Conservation (phyloP, 2,888 invertebrate genomes). For the Hydriomena furcata region DNA sequence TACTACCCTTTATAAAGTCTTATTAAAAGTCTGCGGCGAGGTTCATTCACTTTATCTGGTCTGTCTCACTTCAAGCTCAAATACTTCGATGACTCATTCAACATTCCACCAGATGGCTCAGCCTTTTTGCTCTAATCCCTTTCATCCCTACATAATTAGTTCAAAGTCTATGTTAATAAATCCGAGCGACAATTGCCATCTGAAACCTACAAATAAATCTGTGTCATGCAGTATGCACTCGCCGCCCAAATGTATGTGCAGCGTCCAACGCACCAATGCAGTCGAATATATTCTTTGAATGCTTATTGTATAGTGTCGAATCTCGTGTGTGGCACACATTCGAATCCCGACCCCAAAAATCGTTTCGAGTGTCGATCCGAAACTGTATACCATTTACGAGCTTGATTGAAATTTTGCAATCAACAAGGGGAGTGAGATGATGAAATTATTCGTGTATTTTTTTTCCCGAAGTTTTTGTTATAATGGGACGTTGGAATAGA, state of each 20-base stretch:
- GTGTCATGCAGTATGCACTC: constrained; percentile 71
- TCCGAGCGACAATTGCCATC: constrained; percentile 69
- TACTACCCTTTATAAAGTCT: neutral
- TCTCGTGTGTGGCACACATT: constrained; percentile 38
- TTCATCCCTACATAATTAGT: constrained; percentile 71
- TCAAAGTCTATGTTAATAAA: constrained; percentile 66
- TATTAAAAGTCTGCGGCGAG: constrained; percentile 10
- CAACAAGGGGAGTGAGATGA: constrained; percentile 77
- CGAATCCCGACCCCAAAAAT: constrained; percentile 70
- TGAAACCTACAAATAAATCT: constrained; percentile 79
- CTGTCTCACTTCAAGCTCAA: constrained; percentile 16
- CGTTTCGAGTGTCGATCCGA: constrained; percentile 77
- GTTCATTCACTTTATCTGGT: constrained; percentile 27
- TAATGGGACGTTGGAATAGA: constrained; percentile 71
- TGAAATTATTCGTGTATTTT: constrained; percentile 81
- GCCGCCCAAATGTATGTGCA: constrained; percentile 57
- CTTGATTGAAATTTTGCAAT: constrained; percentile 83
- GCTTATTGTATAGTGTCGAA: constrained; percentile 43
- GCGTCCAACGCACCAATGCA: constrained; percentile 32
- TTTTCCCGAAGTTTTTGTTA: constrained; percentile 73
- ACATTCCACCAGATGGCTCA: constrained; percentile 56
- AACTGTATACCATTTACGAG: constrained; percentile 79
- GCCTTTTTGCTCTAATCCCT: constrained; percentile 56
- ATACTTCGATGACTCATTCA: constrained; percentile 31
- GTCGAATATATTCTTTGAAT: constrained; percentile 45